These are phyloP conservation scores for Pantherophis guttatus DNA, from an alignment of 2,113 vertebrate genomes.

Conservation along the genomic window DNA sequence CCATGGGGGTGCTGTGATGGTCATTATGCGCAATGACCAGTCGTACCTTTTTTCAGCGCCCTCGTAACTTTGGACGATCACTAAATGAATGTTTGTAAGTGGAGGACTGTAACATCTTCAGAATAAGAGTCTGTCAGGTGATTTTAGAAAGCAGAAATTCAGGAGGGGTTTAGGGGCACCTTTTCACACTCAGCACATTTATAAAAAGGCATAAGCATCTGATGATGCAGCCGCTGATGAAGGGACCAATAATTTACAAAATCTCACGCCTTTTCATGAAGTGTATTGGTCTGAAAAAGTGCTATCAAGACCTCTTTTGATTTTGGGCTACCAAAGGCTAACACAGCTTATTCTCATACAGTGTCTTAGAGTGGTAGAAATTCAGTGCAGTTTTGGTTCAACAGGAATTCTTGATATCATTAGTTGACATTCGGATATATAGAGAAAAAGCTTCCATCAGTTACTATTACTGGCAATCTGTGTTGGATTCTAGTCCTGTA, in stretches of 20 bases:
- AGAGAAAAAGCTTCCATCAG: conserved; percentile 49
- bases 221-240: neutral
- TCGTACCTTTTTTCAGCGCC: neutral
- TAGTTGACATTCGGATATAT: conserved; percentile 56
- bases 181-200: neutral
- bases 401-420: conserved; percentile 33
- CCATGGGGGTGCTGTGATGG: neutral
- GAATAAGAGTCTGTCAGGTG: conserved; percentile 42
- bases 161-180: conserved; percentile 36
- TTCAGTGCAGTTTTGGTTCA: conserved; percentile 45
- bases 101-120: neutral
- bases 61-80: neutral
- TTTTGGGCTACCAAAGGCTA: neutral
- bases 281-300: neutral
- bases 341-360: neutral
- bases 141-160: conserved; percentile 54
- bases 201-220: neutral
- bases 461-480: conserved; percentile 58
- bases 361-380: neutral
- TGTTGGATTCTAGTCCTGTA: conserved; percentile 56
- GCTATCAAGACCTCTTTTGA: neutral
- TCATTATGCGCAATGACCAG: neutral
- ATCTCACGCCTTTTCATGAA: neutral
- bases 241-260: neutral
- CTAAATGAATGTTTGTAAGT: neutral